These are phyloP conservation scores for Pteronura brasiliensis DNA, from an alignment of 2,113 vertebrate species.

Conservation along the genomic window DNA sequence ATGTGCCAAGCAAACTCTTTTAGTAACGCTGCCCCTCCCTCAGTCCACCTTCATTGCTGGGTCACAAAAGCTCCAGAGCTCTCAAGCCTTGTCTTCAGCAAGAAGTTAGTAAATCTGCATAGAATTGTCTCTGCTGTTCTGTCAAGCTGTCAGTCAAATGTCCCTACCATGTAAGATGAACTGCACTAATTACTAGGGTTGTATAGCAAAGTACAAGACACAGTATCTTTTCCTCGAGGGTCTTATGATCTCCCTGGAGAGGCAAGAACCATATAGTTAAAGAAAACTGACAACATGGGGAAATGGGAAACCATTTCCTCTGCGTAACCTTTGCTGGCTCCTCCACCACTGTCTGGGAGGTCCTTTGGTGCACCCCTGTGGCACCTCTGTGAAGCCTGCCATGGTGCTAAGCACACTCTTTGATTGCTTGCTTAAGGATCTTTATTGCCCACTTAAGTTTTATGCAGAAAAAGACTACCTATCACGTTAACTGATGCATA, in stretches of 20 bases:
- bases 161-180: not conserved
- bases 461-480: not conserved
- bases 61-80: not conserved
- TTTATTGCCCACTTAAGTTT: not conserved
- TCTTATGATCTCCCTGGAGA: not conserved
- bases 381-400: not conserved
- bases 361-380: fast-evolving
- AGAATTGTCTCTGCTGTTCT: not conserved
- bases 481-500: not conserved
- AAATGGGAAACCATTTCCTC: not conserved
- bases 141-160: not conserved
- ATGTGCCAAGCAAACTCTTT: not conserved
- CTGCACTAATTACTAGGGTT: fast-evolving
- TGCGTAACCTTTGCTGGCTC: not conserved
- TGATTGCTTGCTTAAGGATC: not conserved
- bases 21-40: not conserved
- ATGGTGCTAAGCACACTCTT: fast-evolving
- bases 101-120: not conserved
- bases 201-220: not conserved
- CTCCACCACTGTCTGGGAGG: not conserved
- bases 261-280: not conserved
- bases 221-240: not conserved
- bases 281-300: not conserved
- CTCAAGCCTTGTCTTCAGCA: not conserved
- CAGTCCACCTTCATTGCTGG: not conserved